Base-by-base conservation (phyloP, 1,140 invertebrate species). In the Sitobion miscanthi region DNA sequence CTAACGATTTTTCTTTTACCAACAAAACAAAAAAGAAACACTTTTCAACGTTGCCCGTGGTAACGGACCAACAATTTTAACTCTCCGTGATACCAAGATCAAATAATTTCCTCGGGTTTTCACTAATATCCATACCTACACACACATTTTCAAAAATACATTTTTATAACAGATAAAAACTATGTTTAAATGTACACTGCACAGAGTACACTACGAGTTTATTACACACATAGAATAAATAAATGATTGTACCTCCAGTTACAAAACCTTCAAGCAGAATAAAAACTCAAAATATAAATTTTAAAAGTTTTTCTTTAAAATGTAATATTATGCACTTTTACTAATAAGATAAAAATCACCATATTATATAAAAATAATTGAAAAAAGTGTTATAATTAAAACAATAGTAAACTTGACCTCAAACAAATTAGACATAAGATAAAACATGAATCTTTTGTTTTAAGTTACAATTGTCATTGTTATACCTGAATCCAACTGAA, bases 21-120 rank as follows among this genome's bases (percentile, higher is more conserved):
- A 90, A 62, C 88, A 90, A 90, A 90, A 90, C 89, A 90, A 90
- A 90, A n/a, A 90, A 90, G 54, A 90, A 62, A 90, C 54, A 62
- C 21, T 90, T 89, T 90, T 42, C 89, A 62, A 90, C 89, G 89
- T 62, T 90, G 38, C 89, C 38, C 54, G 23, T 90, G 89, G 89
- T 90, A 90, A 90, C 54, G 38, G 54, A 45, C 89, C 38, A 23
- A 90, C 5, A 35, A 90, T 90, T 62, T 90, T 62, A 30, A 90
- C 89, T 62, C 23, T 90, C 88, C 38, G 1, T 35, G 3, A 45
- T 90, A 62, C 23, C 11, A 30, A 62, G 35, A 90, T 62, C 52
- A 90, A 90, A 90, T 90, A 62, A 62, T 45, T 90, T 57, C 17
- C 35, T 57, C 23, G 5, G 21, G 35, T 62, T 90, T 30, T 62